Conservation (phyloP, 2,113 vertebrate species). For the Mesoclemmys tuberculata region DNA sequence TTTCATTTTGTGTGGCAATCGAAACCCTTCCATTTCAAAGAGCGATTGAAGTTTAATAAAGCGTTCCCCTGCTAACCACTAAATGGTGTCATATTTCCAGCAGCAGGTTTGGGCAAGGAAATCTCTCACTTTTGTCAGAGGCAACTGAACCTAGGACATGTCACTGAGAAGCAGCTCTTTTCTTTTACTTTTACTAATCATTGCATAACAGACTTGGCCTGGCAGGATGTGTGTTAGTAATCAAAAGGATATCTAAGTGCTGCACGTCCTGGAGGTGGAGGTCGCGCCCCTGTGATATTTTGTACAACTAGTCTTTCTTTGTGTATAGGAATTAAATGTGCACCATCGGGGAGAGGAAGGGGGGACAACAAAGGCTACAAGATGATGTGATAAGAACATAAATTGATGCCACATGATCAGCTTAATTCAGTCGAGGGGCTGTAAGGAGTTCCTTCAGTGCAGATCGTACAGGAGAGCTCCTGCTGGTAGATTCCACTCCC, state of each 20-base stretch:
- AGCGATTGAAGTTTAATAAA: slow-evolving; percentile 74
- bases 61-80: slow-evolving; percentile 66
- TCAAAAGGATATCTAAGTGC: background rate
- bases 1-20: slow-evolving; percentile 82
- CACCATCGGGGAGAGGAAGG: accelerated
- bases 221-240: background rate
- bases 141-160: slow-evolving; percentile 72
- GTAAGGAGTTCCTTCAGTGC: background rate
- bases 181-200: slow-evolving; percentile 40
- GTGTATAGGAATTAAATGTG: background rate
- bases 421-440: accelerated
- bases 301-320: accelerated
- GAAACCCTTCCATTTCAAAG: slow-evolving; percentile 80
- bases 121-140: slow-evolving; percentile 63
- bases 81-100: slow-evolving; percentile 77
- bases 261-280: background rate
- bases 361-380: background rate
- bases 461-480: background rate
- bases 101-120: slow-evolving; percentile 75
- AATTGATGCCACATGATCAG: accelerated
- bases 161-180: slow-evolving; percentile 60
- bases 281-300: background rate
- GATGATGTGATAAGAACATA: background rate
- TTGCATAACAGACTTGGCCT: background rate
- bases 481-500: background rate